Percentiles rank a stretch among this genome's conserved stretches.
Conservation (phyloP, 1,140 invertebrate genomes). For the Melitaea cinxia region DNA sequence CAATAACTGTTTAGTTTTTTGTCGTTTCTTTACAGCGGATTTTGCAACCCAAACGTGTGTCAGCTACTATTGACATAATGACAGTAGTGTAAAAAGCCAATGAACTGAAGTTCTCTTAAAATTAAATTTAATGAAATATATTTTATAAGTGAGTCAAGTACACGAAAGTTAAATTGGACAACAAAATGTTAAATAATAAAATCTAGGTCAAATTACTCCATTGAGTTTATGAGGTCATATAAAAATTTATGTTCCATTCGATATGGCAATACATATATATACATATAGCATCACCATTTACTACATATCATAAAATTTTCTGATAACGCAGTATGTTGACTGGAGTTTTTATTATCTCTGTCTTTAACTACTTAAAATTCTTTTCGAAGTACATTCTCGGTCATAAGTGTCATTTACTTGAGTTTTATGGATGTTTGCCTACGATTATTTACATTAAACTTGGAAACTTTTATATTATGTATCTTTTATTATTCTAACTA, state of each 20-base stretch:
- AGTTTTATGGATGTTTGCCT: conserved; percentile 15
- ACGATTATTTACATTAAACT: conserved; percentile 13
- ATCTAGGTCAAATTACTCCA: conserved; percentile 6
- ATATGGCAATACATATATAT: conserved; percentile 15
- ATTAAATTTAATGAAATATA: neutral
- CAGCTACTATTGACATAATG: too few relatives aligned
- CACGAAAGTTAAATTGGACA: neutral
- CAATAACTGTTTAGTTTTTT: too few relatives aligned
- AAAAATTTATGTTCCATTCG: conserved; percentile 18
- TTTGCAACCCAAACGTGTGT: too few relatives aligned
- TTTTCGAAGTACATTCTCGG: conserved; percentile 5
- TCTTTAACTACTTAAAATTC: conserved; percentile 17
- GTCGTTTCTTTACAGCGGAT: too few relatives aligned
- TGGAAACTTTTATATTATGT: conserved; percentile 14
- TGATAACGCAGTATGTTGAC: conserved; percentile 21
- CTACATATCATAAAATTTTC: conserved; percentile 19
- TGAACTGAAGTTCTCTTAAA: too few relatives aligned
- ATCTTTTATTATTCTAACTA: neutral
- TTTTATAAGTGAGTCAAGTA: neutral
- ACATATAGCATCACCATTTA: too few relatives aligned
- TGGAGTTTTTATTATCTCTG: conserved; percentile 28
- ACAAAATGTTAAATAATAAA: neutral
- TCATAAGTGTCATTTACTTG: conserved; percentile 12
- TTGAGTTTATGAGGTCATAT: conserved; percentile 16
- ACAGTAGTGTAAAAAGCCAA: too few relatives aligned